phyloP scores from a whole-genome alignment of 2,113 vertebrate genomes.

The Nipponia nippon region DNA sequence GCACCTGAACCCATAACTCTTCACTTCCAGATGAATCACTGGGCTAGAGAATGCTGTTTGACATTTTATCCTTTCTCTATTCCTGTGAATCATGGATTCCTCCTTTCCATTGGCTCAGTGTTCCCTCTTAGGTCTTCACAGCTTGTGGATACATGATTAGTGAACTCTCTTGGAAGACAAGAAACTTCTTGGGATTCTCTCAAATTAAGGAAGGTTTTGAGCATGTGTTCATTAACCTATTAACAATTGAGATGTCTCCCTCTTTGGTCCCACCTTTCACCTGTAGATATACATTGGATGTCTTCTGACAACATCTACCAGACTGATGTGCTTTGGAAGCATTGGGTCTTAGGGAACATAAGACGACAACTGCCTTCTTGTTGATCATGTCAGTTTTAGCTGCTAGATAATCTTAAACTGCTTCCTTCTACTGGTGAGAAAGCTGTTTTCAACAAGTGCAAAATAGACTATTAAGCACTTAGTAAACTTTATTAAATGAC shows the following conservation, averaged over 20 bases:
- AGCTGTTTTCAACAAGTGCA: not conserved
- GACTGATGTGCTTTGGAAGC: not conserved
- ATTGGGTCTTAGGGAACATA: not conserved
- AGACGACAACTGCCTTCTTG: not conserved
- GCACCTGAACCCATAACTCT: not conserved
- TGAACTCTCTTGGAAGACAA: not conserved
- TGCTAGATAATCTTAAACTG: not conserved
- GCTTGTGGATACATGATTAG: not conserved
- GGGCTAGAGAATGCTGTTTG: not conserved
- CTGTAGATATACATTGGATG: not conserved
- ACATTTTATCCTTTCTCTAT: not conserved
- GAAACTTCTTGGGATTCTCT: not conserved
- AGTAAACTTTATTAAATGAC: not conserved
- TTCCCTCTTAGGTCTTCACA: not conserved
- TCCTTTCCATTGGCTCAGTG: not conserved
- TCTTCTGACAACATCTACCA: not conserved
- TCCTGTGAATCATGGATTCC: not conserved
- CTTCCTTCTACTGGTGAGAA: not conserved
- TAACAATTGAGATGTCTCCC: not conserved
- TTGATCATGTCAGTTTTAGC: not conserved
- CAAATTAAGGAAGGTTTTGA: not conserved
- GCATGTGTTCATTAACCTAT: not conserved
- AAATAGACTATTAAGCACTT: not conserved
- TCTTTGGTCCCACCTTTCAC: not conserved
- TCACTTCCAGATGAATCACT: not conserved